A percentile compares a stretch with the other conserved stretches of the same genome.
Evolutionary conservation across 2,888 invertebrate genomes (phyloP).

Genomic region (Pediacus dermestoides): DNA sequence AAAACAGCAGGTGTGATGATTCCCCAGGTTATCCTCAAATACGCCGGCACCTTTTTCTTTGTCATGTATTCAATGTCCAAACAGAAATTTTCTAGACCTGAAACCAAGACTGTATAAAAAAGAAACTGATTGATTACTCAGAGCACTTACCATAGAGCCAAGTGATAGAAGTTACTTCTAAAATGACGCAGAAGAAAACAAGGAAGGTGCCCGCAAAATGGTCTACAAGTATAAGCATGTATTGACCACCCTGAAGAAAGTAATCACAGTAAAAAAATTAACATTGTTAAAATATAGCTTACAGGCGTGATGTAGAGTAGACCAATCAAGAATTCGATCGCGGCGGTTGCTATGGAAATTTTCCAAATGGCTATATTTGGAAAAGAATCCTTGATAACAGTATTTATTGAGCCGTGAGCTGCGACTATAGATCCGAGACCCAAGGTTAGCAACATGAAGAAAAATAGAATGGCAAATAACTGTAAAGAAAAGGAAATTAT

Average conservation of each 20-base stretch:
- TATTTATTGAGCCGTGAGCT: constrained; percentile 65
- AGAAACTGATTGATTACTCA: background rate
- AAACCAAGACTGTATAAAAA: constrained; percentile 16
- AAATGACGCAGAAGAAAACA: constrained; percentile 56
- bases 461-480: constrained; percentile 71
- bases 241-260: constrained; percentile 60
- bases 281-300: no score
- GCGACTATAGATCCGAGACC: constrained; percentile 73
- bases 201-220: constrained; percentile 61
- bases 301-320: constrained; percentile 74
- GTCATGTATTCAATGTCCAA: constrained; percentile 79
- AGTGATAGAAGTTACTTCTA: constrained; percentile 37
- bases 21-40: constrained; percentile 79
- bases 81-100: constrained; percentile 63
- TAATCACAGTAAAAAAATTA: no score
- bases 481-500: constrained; percentile 43
- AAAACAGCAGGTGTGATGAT: constrained; percentile 68
- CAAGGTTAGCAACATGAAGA: constrained; percentile 72
- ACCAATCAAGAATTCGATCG: constrained; percentile 64
- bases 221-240: constrained; percentile 58
- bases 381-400: constrained; percentile 66
- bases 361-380: constrained; percentile 59
- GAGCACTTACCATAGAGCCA: constrained; percentile 35
- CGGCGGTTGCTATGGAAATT: constrained; percentile 53
- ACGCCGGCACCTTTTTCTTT: constrained; percentile 61